These are phyloP conservation scores for Anhinga anhinga DNA, from an alignment of 2,113 vertebrate species.

Conservation along the genomic window DNA sequence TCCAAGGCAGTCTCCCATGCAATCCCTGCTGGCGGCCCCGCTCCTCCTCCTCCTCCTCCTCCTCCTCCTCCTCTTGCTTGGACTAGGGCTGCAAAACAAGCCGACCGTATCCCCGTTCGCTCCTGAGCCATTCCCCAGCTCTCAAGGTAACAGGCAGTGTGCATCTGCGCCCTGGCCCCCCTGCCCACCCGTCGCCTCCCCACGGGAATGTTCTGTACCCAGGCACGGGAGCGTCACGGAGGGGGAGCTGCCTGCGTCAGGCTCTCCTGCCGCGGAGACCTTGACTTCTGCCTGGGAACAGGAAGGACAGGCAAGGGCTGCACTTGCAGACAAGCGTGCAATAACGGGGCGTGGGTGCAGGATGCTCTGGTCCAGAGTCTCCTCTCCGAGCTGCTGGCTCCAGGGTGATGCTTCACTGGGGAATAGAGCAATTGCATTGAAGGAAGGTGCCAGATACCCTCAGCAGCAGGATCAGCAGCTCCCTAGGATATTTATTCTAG, in stretches of 20 bases:
- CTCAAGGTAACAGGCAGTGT: slow-evolving; percentile 48
- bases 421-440: fast-evolving
- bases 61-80: not conserved
- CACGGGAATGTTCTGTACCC: slow-evolving; percentile 56
- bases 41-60: not conserved
- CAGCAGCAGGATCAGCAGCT: not conserved
- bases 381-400: not conserved
- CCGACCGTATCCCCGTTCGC: fast-evolving
- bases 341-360: fast-evolving
- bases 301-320: not conserved
- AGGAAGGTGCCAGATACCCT: not conserved
- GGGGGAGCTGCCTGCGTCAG: slow-evolving; percentile 62
- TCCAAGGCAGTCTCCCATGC: not conserved
- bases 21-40: not conserved
- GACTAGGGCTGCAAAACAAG: slow-evolving; percentile 20
- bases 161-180: not conserved
- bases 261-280: not conserved
- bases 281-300: slow-evolving; percentile 55
- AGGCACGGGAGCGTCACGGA: not conserved
- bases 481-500: not conserved
- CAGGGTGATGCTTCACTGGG: not conserved
- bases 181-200: not conserved
- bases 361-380: not conserved
- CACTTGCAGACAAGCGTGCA: fast-evolving
- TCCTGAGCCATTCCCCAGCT: fast-evolving